Evolutionary conservation across 35 echinoderm and acorn worm species (phyloP), one percentile per base, ranked within the genome.

Genomic region (Lytechinus variegatus): DNA sequence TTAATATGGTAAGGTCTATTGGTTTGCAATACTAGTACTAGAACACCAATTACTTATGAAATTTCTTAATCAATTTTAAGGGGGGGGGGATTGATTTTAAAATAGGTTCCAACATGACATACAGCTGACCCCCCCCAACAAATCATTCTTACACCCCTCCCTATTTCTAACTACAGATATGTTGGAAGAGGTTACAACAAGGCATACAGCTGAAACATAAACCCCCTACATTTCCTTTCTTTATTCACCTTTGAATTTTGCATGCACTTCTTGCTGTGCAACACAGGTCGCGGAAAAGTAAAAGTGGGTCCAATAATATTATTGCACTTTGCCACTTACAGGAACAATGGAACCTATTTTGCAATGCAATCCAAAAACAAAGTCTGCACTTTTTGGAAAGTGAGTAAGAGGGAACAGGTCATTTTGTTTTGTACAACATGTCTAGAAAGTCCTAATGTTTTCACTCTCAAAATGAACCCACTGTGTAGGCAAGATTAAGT

Each of bases 371-470:
- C 16, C 9, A 33, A 90, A 90, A 90, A 90, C 88, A 90, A 90
- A 52, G 88, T 90, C 29, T 90, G 88, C 52, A 90, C 88, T 90
- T 90, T 90, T 90, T 90, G 52, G 88, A 51, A 54, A 90, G 88
- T 19, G 29, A 90, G 88, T 12, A 8, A 54, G 11, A 33, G 88
- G 9, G 29, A 90, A 54, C 16, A 90, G 16, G 28, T 52, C 13
- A 29, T 24, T 24, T 79, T 33, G 3, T 90, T 44, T 44, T 52
- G 6, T 12, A 90, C 52, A n/a, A n/a, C 27, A 29, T 33, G 88
- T 44, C 88, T 44, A 52, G 52, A 90, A 44, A 90, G 88, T 90
- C 88, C 52, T 52, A 27, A 90, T 29, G 88, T 90, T 88, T 88
- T 88, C 88, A 90, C 88, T 90, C 28, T 90, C 33, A 52, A 89